Conservation (phyloP, 2,797 vertebrate species). For the Diceros bicornis region DNA sequence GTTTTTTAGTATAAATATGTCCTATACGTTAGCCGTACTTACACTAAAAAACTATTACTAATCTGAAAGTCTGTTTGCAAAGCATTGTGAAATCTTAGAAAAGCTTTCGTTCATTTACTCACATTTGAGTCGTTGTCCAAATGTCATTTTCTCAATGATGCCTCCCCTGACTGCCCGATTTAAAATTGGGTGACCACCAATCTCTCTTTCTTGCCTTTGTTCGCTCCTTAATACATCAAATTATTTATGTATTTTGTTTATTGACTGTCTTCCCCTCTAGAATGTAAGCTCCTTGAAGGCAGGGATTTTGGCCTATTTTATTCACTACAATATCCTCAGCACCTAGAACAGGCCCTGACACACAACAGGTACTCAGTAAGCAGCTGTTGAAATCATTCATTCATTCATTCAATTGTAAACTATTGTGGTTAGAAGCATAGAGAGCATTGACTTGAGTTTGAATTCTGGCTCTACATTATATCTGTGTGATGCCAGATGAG, state of each 20-base stretch:
- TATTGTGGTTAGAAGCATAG: not conserved
- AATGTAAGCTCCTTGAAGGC: not conserved
- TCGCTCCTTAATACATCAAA: not conserved
- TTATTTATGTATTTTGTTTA: constrained; percentile 33
- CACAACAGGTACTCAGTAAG: not conserved
- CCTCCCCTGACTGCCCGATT: not conserved
- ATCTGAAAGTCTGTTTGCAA: not conserved
- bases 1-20: not conserved
- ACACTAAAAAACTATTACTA: not conserved
- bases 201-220: not conserved
- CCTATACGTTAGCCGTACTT: not conserved
- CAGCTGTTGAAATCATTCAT: not conserved
- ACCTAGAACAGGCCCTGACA: not conserved
- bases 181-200: not conserved
- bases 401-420: constrained; percentile 13
- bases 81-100: not conserved
- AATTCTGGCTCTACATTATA: not conserved
- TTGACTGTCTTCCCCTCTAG: not conserved
- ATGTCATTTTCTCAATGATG: not conserved
- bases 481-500: constrained; percentile 15
- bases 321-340: not conserved
- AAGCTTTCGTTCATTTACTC: not conserved
- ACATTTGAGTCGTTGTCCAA: not conserved
- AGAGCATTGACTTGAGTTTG: not conserved
- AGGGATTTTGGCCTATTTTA: constrained; percentile 40